These are phyloP conservation scores for Catotricha subobsoleta DNA, from an alignment of 2,888 invertebrate genomes.

Conservation along the genomic window DNA sequence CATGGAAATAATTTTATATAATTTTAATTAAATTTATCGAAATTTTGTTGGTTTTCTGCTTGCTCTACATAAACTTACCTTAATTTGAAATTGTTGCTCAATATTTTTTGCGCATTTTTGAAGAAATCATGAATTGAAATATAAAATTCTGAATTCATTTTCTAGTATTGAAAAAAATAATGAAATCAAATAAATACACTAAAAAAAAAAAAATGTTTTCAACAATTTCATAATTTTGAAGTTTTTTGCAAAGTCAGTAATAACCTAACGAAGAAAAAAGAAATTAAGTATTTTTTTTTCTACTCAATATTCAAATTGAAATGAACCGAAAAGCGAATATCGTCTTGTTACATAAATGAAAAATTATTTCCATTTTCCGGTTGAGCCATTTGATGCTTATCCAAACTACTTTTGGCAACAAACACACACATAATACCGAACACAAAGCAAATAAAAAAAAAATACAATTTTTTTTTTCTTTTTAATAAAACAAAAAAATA, in stretches of 20 bases:
- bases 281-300: too few relatives aligned
- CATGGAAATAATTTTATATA: not conserved
- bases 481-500: not conserved
- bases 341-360: too few relatives aligned
- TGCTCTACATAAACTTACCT: too few relatives aligned
- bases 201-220: not conserved
- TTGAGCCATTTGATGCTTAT: constrained; percentile 11
- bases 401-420: constrained; percentile 14
- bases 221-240: not conserved
- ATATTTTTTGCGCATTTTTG: too few relatives aligned
- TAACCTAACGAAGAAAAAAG: too few relatives aligned
- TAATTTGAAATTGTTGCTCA: too few relatives aligned
- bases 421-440: constrained; percentile 10
- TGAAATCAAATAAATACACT: not conserved
- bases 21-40: too few relatives aligned
- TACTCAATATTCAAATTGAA: too few relatives aligned
- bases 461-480: constrained; percentile 2
- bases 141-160: not conserved
- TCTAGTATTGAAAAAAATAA: not conserved
- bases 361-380: constrained; percentile 10
- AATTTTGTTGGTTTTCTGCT: too few relatives aligned
- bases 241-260: not conserved
- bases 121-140: not conserved
- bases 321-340: too few relatives aligned
- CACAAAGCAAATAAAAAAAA: constrained; percentile 5